These are phyloP conservation scores for Pitta sordida DNA, from an alignment of 2,113 vertebrate genomes.

Conservation along the genomic window DNA sequence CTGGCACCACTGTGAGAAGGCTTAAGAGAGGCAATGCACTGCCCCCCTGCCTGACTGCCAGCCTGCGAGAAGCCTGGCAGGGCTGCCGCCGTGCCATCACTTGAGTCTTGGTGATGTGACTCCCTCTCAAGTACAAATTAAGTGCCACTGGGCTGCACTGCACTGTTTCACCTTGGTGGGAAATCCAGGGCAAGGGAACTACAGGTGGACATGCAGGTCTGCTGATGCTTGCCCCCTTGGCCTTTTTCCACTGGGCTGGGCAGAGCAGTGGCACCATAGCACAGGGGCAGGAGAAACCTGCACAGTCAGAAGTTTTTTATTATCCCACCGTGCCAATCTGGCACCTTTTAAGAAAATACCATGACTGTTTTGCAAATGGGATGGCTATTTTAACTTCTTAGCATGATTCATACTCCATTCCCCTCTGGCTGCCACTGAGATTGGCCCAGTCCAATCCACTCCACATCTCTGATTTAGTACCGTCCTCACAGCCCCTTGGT, in stretches of 20 bases:
- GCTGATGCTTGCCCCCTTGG: not conserved
- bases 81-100: not conserved
- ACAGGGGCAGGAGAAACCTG: not conserved
- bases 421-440: not conserved
- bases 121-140: not conserved
- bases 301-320: constrained; percentile 24
- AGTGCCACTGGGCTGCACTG: not conserved
- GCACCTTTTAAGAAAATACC: constrained; percentile 32
- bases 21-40: not conserved
- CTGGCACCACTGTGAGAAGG: not conserved
- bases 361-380: constrained; percentile 19
- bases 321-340: not conserved
- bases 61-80: not conserved
- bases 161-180: rapidly evolving
- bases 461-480: constrained; percentile 49
- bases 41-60: not conserved
- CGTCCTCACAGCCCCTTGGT: not conserved
- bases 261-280: not conserved
- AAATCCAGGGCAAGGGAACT: not conserved
- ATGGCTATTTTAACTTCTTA: constrained; percentile 47
- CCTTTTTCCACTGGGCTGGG: rapidly evolving
- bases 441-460: not conserved
- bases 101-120: not conserved
- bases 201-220: not conserved
- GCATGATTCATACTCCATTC: constrained; percentile 16